Percentiles rank a stretch among this genome's conserved stretches.
These are phyloP conservation scores for Piliocolobus tephrosceles DNA, from an alignment of 2,113 vertebrate species.

Conservation along the genomic window DNA sequence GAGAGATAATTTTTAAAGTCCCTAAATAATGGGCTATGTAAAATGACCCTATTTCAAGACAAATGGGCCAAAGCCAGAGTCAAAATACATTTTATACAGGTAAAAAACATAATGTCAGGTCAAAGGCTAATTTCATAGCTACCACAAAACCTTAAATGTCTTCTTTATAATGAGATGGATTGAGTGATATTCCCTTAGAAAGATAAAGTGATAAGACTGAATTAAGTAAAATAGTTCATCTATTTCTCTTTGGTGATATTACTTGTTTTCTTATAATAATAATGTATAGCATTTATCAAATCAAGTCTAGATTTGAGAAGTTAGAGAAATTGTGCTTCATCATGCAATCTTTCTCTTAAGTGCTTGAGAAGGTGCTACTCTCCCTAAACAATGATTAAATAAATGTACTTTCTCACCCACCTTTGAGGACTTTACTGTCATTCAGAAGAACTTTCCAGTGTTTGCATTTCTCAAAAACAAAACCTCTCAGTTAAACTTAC, in stretches of 20 bases:
- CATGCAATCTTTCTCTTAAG: background rate
- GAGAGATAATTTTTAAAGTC: conserved; percentile 11
- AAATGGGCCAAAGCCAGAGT: background rate
- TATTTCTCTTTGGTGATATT: background rate
- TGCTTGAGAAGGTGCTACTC: background rate
- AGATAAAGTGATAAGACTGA: conserved; percentile 3
- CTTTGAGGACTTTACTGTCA: background rate
- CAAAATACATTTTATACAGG: conserved; percentile 44
- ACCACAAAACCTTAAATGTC: conserved; percentile 43
- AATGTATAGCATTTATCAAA: background rate
- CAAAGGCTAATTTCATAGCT: conserved; percentile 54
- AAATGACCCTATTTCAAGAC: conserved; percentile 35
- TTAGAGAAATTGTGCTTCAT: conserved; percentile 32
- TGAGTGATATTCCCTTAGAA: conserved; percentile 3
- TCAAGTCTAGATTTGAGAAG: conserved; percentile 6
- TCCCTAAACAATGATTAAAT: conserved; percentile 57
- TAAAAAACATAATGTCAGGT: background rate
- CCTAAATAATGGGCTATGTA: background rate
- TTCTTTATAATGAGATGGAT: conserved; percentile 50
- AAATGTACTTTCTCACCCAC: background rate
- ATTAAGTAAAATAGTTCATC: background rate
- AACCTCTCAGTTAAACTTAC: background rate
- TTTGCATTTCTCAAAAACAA: background rate
- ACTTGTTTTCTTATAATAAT: background rate
- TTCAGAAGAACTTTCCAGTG: background rate